phyloP scores from a whole-genome alignment of 1,140 invertebrate species.

The Pseudomyrmex flavicornis region DNA sequence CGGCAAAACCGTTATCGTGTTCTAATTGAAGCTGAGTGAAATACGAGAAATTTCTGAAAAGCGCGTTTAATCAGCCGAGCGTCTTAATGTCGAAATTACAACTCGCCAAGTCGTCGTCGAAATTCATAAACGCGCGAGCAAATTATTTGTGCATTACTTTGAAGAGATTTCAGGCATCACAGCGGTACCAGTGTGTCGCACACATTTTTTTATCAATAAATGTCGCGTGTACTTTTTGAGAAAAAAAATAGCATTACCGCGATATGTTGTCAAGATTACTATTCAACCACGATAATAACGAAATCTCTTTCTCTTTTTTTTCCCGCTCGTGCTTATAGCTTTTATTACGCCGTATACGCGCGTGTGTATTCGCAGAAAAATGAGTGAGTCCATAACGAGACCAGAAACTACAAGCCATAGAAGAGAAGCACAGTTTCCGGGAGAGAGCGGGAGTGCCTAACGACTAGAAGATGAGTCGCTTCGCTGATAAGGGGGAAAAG shows the following conservation, averaged over 20 bases:
- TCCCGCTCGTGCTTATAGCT: background rate
- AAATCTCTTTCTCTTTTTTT: background rate
- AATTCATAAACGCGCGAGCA: background rate
- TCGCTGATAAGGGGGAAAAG: conserved; percentile 69
- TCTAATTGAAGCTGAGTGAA: conserved; percentile 48
- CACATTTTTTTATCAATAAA: no score
- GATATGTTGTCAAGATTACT: conserved; percentile 19
- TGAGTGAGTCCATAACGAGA: conserved; percentile 49
- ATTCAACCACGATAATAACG: background rate
- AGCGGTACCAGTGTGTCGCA: no score
- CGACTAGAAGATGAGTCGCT: conserved; percentile 75
- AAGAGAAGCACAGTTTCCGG: conserved; percentile 31
- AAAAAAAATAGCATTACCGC: background rate
- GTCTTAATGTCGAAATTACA: no score
- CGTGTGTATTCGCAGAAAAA: conserved; percentile 23
- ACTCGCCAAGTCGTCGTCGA: background rate
- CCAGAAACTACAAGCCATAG: conserved; percentile 9
- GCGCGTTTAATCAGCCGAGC: conserved; percentile 39
- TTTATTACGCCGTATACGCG: background rate
- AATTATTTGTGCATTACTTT: background rate
- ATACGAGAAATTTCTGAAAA: conserved; percentile 41
- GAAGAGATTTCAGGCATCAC: no score
- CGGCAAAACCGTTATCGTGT: conserved; percentile 36
- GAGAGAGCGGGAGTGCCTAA: conserved; percentile 71
- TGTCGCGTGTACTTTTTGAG: background rate